Conservation (phyloP, 2,113 vertebrate species). For the Trematomus loennbergii region DNA sequence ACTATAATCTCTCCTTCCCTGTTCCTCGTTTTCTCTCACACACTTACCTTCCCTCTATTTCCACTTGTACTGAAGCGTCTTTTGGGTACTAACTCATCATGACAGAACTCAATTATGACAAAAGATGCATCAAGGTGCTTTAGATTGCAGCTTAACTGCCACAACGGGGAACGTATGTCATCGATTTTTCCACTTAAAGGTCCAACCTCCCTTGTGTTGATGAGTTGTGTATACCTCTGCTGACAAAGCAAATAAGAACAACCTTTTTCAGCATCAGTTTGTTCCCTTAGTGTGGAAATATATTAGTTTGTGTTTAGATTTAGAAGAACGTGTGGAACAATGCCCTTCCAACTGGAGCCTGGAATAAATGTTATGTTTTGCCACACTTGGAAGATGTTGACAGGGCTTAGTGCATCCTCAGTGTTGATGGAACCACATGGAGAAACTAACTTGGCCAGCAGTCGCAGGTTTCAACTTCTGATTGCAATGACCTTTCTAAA, state of each 20-base stretch:
- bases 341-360: conserved; percentile 29
- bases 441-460: conserved; percentile 1
- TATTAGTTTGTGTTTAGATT: conserved; percentile 37
- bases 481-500: conserved; percentile 64
- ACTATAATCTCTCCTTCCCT: conserved; percentile 24
- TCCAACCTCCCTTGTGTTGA: conserved; percentile 52
- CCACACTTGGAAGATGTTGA: conserved; percentile 25
- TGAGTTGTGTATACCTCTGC: conserved; percentile 35
- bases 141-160: conserved; percentile 26
- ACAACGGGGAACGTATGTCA: conserved; percentile 32
- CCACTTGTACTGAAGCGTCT: conserved; percentile 45
- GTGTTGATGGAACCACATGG: conserved; percentile 28
- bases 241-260: conserved; percentile 49
- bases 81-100: conserved; percentile 52
- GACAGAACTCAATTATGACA: conserved; percentile 51
- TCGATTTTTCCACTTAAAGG: conserved; percentile 42
- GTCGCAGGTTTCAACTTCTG: conserved; percentile 37
- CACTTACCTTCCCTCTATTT: conserved; percentile 22
- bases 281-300: conserved; percentile 36
- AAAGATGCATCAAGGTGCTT: conserved; percentile 36
- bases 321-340: conserved; percentile 8
- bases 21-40: conserved; percentile 15
- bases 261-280: conserved; percentile 9
- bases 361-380: conserved; percentile 28
- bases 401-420: conserved; percentile 8